phyloP scores from a whole-genome alignment of 2,113 vertebrate species.

The Gracilinanus agilis region DNA sequence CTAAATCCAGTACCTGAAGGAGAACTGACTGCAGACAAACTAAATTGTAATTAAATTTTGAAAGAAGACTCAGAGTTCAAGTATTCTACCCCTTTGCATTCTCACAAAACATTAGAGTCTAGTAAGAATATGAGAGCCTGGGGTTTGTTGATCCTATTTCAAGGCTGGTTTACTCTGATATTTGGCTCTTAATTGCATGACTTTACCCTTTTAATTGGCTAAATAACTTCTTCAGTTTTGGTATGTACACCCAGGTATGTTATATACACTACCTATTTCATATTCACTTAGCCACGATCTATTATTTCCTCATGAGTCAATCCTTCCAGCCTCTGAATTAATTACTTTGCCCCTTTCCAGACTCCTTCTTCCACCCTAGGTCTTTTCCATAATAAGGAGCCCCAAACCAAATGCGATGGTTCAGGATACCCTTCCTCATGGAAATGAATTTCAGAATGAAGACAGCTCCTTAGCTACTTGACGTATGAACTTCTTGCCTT shows the following conservation, averaged over 20 bases:
- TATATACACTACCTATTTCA: background rate
- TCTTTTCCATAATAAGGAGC: conserved; percentile 1
- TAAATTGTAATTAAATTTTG: background rate
- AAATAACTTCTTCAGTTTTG: background rate
- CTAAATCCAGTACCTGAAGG: background rate
- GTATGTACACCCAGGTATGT: conserved; percentile 16
- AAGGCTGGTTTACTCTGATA: conserved; percentile 46
- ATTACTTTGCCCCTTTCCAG: background rate
- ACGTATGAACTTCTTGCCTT: conserved; percentile 2
- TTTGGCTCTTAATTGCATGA: conserved; percentile 2
- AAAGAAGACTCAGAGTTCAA: background rate
- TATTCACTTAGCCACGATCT: background rate
- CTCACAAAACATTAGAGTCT: conserved; percentile 14
- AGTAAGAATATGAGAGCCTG: background rate
- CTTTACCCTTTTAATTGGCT: conserved; percentile 48
- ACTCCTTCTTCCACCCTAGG: background rate
- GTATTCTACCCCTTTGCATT: background rate
- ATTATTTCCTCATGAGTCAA: background rate
- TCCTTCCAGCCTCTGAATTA: background rate
- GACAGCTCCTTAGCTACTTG: conserved; percentile 7
- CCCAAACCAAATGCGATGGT: conserved; percentile 39
- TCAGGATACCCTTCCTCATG: background rate
- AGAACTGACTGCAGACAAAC: background rate
- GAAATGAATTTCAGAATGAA: background rate
- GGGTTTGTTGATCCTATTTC: conserved; percentile 39